Evolutionary conservation across 2,113 vertebrate species (phyloP).

Genomic region (Passer montanus): DNA sequence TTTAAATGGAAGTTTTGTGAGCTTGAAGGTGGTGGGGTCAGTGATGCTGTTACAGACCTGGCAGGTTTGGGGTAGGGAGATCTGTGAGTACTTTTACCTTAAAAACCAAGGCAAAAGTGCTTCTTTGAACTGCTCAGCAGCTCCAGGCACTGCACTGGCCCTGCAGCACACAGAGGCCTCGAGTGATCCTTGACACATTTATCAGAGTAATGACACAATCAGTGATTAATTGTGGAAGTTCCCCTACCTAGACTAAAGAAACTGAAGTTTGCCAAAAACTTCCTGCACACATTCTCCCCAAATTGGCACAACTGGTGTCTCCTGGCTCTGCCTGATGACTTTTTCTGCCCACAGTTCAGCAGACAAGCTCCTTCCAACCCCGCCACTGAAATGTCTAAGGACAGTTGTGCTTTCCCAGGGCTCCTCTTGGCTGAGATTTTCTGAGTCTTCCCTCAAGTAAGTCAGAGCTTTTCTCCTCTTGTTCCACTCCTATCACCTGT

Average conservation of each 20-base stretch:
- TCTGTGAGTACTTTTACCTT: neutral
- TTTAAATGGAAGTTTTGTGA: neutral
- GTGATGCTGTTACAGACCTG: fast-evolving
- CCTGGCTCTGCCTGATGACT: neutral
- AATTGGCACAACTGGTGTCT: neutral
- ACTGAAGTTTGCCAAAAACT: neutral
- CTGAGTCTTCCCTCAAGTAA: neutral
- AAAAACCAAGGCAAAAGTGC: neutral
- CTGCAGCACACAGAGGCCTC: neutral
- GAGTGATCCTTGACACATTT: fast-evolving
- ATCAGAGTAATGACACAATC: neutral
- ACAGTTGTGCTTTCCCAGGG: neutral
- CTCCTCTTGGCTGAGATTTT: neutral
- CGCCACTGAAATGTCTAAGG: neutral
- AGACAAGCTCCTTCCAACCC: neutral
- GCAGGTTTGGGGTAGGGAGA: neutral
- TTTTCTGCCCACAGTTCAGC: neutral
- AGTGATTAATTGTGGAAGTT: neutral
- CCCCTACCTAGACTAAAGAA: neutral
- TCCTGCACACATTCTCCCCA: fast-evolving
- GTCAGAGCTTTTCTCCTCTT: neutral
- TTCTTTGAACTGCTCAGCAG: neutral
- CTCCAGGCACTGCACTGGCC: neutral
- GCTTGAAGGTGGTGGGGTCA: neutral
- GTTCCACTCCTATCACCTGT: neutral